These are phyloP conservation scores for Autographa pulchrina DNA, from an alignment of 2,888 invertebrate genomes.

Conservation along the genomic window DNA sequence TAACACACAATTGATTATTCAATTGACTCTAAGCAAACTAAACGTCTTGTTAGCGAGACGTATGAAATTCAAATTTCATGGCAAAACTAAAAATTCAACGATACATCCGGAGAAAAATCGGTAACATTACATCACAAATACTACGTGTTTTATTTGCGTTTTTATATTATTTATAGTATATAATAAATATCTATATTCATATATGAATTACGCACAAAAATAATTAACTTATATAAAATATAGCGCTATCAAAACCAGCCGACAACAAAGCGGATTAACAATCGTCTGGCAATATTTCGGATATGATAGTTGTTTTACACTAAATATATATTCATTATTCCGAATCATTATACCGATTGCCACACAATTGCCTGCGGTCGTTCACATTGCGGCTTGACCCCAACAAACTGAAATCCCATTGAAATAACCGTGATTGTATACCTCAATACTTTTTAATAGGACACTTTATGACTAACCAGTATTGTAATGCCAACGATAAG, in stretches of 20 bases:
- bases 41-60: conserved; percentile 36
- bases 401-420: conserved; percentile 65
- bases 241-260: conserved; percentile 23
- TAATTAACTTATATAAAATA: conserved; percentile 45
- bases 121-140: background rate
- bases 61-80: conserved; percentile 39
- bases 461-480: conserved; percentile 19
- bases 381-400: conserved; percentile 69
- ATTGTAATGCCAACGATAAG: conserved; percentile 11
- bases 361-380: conserved; percentile 70
- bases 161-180: conserved; percentile 39
- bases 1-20: conserved; percentile 27
- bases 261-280: conserved; percentile 26
- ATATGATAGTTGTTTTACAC: conserved; percentile 50
- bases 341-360: conserved; percentile 67
- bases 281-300: conserved; percentile 27
- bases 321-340: conserved; percentile 67
- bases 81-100: conserved; percentile 25
- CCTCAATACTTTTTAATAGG: conserved; percentile 31
- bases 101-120: conserved; percentile 13
- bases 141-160: conserved; percentile 30
- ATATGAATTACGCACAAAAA: conserved; percentile 31
- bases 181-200: conserved; percentile 24
- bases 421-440: conserved; percentile 57
- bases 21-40: conserved; percentile 34